These are phyloP conservation scores for Platerodrilus igneus DNA, from an alignment of 2,888 invertebrate genomes.

Conservation along the genomic window DNA sequence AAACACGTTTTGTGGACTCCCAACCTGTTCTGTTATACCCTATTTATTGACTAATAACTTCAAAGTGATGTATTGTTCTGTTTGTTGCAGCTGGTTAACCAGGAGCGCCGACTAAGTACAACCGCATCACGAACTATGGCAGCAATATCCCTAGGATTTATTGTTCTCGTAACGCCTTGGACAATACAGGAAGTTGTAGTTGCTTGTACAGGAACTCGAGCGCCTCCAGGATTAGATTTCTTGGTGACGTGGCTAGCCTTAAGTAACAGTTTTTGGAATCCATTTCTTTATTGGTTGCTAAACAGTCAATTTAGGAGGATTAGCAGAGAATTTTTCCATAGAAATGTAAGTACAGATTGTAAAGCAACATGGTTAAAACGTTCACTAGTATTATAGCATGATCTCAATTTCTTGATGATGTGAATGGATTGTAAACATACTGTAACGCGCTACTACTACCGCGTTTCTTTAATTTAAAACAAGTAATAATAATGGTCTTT, in stretches of 20 bases:
- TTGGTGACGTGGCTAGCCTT: slow-evolving; percentile 81
- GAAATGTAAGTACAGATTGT: slow-evolving; percentile 61
- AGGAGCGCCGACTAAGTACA: slow-evolving; percentile 69
- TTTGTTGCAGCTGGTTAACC: slow-evolving; percentile 52
- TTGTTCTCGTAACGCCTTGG: slow-evolving; percentile 87
- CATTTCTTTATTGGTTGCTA: slow-evolving; percentile 82
- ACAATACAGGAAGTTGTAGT: slow-evolving; percentile 88
- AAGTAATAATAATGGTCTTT: no score
- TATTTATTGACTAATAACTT: no score
- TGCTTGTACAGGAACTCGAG: slow-evolving; percentile 80
- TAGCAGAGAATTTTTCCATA: slow-evolving; percentile 69
- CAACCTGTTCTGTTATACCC: no score
- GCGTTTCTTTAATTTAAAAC: no score
- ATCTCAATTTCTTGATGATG: no score
- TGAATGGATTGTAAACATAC: no score
- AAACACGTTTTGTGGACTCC: no score
- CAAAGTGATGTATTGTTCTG: slow-evolving; percentile 5
- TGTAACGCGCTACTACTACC: no score
- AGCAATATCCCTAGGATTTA: slow-evolving; percentile 86
- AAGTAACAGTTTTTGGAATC: slow-evolving; percentile 88
- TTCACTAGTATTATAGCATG: no score
- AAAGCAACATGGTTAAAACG: no score
- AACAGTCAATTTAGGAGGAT: slow-evolving; percentile 81
- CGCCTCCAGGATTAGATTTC: slow-evolving; percentile 78
- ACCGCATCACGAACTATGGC: slow-evolving; percentile 85